Conservation (phyloP, 2,113 vertebrate species). For the Xenopus borealis region DNA sequence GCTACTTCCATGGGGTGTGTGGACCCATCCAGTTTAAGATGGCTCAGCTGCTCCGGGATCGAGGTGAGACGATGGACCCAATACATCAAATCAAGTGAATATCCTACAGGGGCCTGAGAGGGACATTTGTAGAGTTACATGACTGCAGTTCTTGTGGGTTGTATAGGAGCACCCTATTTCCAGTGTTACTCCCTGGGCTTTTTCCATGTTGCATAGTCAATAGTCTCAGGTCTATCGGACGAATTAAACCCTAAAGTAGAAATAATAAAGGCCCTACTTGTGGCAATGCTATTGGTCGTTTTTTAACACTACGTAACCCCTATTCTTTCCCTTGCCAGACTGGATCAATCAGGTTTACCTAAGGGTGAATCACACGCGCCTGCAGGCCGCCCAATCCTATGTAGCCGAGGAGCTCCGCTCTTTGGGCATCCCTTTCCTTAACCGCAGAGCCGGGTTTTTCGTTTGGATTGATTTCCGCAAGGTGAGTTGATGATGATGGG, state of each 20-base stretch:
- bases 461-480: slow-evolving; percentile 91
- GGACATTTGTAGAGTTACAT: too few species aligned
- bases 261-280: too few species aligned
- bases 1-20: slow-evolving; percentile 79
- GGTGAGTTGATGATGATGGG: slow-evolving; percentile 60
- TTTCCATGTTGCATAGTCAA: too few species aligned
- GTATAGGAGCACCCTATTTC: too few species aligned
- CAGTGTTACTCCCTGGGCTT: too few species aligned
- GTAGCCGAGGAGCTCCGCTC: slow-evolving; percentile 75
- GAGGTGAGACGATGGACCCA: slow-evolving; percentile 62
- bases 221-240: too few species aligned
- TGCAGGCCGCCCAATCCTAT: slow-evolving; percentile 79
- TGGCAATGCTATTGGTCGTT: too few species aligned
- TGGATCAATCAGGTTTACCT: slow-evolving; percentile 87
- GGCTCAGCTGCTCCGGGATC: slow-evolving; percentile 81
- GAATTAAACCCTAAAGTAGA: too few species aligned
- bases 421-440: slow-evolving; percentile 79
- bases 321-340: slow-evolving; percentile 58
- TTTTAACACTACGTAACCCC: too few species aligned
- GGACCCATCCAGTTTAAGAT: slow-evolving; percentile 83
- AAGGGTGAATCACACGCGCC: slow-evolving; percentile 74
- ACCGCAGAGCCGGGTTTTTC: slow-evolving; percentile 78
- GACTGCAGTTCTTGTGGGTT: too few species aligned
- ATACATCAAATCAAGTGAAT: too few species aligned
- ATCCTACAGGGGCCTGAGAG: too few species aligned